phyloP scores from a whole-genome alignment of 2,888 invertebrate genomes.

The Eremobia ochroleuca region DNA sequence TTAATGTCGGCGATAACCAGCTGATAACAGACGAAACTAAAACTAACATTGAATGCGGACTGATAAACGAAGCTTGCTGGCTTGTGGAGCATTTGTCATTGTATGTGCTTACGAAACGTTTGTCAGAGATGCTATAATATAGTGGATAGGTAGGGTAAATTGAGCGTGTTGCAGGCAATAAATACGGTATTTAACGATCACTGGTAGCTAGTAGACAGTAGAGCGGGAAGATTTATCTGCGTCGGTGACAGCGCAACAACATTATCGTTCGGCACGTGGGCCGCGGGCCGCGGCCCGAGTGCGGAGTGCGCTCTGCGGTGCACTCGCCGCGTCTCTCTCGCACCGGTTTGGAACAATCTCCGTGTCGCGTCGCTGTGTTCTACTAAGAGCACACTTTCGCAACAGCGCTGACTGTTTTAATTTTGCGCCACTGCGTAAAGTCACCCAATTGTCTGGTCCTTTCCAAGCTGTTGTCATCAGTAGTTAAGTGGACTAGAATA shows the following conservation, averaged over 20 bases:
- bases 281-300: constrained; percentile 56
- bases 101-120: constrained; percentile 47
- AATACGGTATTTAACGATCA: constrained; percentile 75
- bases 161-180: constrained; percentile 66
- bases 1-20: constrained; percentile 74
- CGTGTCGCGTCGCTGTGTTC: constrained; percentile 66
- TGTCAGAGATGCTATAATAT: constrained; percentile 53
- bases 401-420: constrained; percentile 65
- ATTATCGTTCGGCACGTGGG: constrained; percentile 79
- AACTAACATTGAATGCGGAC: constrained; percentile 67
- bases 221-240: constrained; percentile 76
- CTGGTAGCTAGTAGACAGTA: constrained; percentile 69
- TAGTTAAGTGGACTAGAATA: constrained; percentile 7
- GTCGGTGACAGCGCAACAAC: constrained; percentile 78
- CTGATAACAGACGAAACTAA: constrained; percentile 71
- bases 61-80: constrained; percentile 64
- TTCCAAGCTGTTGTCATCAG: constrained; percentile 33
- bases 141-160: constrained; percentile 52
- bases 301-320: constrained; percentile 60
- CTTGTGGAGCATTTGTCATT: constrained; percentile 51
- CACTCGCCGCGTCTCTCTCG: constrained; percentile 72
- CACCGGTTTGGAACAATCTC: constrained; percentile 73
- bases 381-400: constrained; percentile 70
- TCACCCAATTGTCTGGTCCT: constrained; percentile 57
- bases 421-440: constrained; percentile 66